Conservation (phyloP, 2,797 vertebrate species). For the Morelia viridis region DNA sequence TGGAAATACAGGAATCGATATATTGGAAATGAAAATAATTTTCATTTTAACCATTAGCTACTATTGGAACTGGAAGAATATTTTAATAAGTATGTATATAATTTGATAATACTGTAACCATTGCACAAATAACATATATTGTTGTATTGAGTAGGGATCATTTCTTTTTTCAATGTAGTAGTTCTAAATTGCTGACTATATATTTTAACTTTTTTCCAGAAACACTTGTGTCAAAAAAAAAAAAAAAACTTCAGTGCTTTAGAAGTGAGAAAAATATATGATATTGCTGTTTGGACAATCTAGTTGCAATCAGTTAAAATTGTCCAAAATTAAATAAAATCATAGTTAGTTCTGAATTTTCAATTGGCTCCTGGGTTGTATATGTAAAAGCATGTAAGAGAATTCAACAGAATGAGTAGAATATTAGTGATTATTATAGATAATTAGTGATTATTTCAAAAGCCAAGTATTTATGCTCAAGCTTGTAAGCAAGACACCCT, state of each 20-base stretch:
- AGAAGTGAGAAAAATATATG: background rate
- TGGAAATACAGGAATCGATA: background rate
- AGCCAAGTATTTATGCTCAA: background rate
- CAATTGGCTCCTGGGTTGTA: background rate
- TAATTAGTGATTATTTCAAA: background rate
- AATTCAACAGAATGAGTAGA: background rate
- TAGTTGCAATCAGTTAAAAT: constrained; percentile 1
- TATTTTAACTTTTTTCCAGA: background rate
- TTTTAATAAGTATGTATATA: background rate
- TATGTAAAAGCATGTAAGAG: background rate
- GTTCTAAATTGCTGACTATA: background rate
- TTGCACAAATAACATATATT: background rate
- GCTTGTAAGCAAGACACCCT: background rate
- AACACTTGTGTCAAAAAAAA: background rate
- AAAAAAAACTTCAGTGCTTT: background rate
- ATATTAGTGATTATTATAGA: background rate
- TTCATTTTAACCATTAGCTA: background rate
- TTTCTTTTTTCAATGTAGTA: background rate
- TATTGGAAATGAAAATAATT: background rate
- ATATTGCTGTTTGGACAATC: background rate
- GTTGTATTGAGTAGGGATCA: no score
- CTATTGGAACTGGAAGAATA: background rate
- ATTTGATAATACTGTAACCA: background rate
- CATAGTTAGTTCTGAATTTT: background rate
- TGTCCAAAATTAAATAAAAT: background rate